Percentiles rank a stretch among this genome's conserved stretches.
Evolutionary conservation across 2,888 invertebrate species (phyloP).

Genomic region (Pristionchus entomophagus): DNA sequence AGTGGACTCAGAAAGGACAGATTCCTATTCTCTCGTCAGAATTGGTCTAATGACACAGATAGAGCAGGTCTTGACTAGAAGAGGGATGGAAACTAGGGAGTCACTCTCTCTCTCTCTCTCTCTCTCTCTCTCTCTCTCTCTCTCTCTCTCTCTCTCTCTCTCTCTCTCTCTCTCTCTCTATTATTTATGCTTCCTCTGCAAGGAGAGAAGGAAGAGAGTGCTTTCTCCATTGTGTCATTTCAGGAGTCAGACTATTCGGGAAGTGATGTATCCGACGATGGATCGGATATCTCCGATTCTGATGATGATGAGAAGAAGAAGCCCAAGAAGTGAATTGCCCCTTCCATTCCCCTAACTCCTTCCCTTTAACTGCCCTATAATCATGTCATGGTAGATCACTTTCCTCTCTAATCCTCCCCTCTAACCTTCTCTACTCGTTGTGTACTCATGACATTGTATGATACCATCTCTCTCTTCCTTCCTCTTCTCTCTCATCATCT

Average conservation of each 20-base stretch:
- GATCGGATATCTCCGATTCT: background rate
- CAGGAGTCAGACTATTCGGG: background rate
- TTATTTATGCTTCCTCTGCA: background rate
- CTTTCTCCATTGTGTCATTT: background rate
- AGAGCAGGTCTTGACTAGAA: no score
- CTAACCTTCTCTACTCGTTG: background rate
- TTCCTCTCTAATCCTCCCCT: background rate
- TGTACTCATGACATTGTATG: background rate
- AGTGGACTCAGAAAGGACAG: background rate
- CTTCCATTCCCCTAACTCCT: background rate
- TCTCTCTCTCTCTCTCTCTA: no score
- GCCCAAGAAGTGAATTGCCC: background rate
- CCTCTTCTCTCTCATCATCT: background rate
- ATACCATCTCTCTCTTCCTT: background rate
- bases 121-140: no score
- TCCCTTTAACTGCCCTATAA: no score
- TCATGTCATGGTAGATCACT: background rate
- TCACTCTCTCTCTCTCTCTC: no score
- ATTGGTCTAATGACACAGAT: no score
- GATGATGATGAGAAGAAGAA: slow-evolving; percentile 48
- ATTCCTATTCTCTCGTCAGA: no score
- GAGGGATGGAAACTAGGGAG: no score
- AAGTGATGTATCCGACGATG: slow-evolving; percentile 29
- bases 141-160: no score
- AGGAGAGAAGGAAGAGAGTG: background rate